Base-by-base conservation (phyloP, 2,113 vertebrate species). In the Siniperca chuatsi region DNA sequence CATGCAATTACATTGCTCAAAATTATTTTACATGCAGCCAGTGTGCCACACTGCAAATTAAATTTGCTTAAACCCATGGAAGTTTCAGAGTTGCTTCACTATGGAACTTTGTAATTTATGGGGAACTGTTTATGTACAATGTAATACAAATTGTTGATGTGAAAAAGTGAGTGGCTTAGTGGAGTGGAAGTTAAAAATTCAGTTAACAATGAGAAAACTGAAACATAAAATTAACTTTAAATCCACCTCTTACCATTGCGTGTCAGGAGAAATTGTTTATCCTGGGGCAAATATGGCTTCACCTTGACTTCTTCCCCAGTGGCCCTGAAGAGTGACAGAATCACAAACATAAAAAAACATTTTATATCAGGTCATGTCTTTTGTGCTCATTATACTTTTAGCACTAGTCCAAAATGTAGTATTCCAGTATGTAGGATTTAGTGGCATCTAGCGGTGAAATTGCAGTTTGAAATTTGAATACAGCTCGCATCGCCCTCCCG, bases 181-280 rank as follows among this genome's bases (percentile, higher is more conserved):
- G 23, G 13, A 64, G 75, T 33, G 18, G 48, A n/a, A 37, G 9
- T 23, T 54, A 11, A 13, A 71, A 50, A 46, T 21, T 46, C 6
- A 46, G 37, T 12, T 6, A 4, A 40, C 57, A 65, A 55, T 4
- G 16, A 25, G 10, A 35, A 35, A 15, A 35, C 1, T 20, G 1
- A 78, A 25, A 40, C 15, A 15, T 25, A 23, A 42, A 46, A 50
- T 8, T 6, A 42, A n/a, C 13, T 13, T 18, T 35, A 29, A 40
- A 54, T 54, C 4, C 2, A 65, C 1, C 0, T 72, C 89, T 78
- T 70, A 94, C 98, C 98, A 91, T 99, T 99, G 93, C 97, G 98
- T 25, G 98, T 99, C 92, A 99, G 94, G 86, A 99, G 96, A 90
- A 99, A 99, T 90, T 99, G 98, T 95, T 98, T 99, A 81, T 97